Evolutionary conservation across 2,113 vertebrate genomes (phyloP).

Genomic region (Erythrolamprus reginae): DNA sequence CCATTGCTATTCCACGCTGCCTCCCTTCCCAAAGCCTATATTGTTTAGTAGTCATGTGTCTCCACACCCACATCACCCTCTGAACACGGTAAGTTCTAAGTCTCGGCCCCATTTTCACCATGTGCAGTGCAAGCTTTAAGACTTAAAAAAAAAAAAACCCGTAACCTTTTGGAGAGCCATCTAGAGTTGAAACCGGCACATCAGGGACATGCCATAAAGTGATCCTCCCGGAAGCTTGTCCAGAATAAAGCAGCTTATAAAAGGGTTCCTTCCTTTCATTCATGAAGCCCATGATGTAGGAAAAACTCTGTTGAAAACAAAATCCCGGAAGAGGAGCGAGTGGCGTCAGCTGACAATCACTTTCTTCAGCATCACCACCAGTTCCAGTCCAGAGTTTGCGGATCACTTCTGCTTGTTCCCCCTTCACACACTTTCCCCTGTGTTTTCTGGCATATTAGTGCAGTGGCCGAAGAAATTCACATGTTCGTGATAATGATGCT

Average conservation of each 20-base stretch:
- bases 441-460: background rate
- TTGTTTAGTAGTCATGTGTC: background rate
- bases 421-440: background rate
- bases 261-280: constrained; percentile 80
- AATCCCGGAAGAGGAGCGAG: background rate
- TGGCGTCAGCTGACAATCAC: background rate
- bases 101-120: background rate
- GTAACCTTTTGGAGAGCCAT: constrained; percentile 75
- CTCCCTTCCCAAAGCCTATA: background rate
- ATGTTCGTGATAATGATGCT: background rate
- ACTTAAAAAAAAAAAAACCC: background rate
- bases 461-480: background rate
- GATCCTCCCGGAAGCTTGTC: constrained; percentile 72
- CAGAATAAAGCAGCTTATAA: constrained; percentile 76
- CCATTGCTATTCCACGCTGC: background rate
- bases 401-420: background rate
- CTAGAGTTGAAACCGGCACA: constrained; percentile 68
- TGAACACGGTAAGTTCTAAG: background rate
- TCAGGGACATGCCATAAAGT: constrained; percentile 77
- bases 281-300: constrained; percentile 71
- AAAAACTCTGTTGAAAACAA: constrained; percentile 54
- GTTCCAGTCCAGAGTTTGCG: background rate
- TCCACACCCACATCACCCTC: background rate
- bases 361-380: background rate
- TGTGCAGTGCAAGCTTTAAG: background rate